Evolutionary conservation across 2,113 vertebrate species (phyloP).

Genomic region (Tragelaphus strepsiceros): DNA sequence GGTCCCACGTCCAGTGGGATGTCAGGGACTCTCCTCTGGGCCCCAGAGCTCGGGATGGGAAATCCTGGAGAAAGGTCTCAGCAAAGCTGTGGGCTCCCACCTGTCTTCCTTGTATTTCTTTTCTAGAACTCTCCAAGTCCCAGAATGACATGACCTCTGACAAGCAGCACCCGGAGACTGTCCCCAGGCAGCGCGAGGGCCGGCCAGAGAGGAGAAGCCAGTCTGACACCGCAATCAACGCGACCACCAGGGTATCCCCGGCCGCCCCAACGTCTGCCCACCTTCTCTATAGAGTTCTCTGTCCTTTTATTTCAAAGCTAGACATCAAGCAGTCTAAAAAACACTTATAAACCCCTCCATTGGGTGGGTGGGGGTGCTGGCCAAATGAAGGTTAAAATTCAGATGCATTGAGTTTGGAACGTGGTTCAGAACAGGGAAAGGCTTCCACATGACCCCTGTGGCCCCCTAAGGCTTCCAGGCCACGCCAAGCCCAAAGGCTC

Average conservation of each 20-base stretch:
- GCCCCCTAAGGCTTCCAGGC: background rate
- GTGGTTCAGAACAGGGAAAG: background rate
- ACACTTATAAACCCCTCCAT: fast-evolving
- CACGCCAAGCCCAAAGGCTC: background rate
- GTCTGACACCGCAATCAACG: constrained; percentile 90
- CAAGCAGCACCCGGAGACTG: constrained; percentile 76
- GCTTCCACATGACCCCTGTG: fast-evolving
- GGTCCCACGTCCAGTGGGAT: fast-evolving
- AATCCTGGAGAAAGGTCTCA: background rate
- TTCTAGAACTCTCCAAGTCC: constrained; percentile 90
- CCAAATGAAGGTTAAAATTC: background rate
- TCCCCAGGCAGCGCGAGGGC: constrained; percentile 48
- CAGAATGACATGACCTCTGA: constrained; percentile 88
- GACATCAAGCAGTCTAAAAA: background rate
- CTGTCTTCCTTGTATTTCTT: constrained; percentile 31
- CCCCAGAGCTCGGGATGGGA: fast-evolving
- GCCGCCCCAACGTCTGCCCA: fast-evolving
- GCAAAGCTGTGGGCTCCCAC: background rate
- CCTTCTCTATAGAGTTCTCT: background rate
- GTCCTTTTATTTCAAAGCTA: background rate
- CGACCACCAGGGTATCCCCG: constrained; percentile 76
- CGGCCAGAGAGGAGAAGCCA: constrained; percentile 83
- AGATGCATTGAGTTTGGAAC: background rate
- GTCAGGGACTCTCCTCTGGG: background rate
- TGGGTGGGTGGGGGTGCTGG: background rate